phyloP scores from a whole-genome alignment of 2,888 invertebrate genomes.

The Argynnis bischoffii region DNA sequence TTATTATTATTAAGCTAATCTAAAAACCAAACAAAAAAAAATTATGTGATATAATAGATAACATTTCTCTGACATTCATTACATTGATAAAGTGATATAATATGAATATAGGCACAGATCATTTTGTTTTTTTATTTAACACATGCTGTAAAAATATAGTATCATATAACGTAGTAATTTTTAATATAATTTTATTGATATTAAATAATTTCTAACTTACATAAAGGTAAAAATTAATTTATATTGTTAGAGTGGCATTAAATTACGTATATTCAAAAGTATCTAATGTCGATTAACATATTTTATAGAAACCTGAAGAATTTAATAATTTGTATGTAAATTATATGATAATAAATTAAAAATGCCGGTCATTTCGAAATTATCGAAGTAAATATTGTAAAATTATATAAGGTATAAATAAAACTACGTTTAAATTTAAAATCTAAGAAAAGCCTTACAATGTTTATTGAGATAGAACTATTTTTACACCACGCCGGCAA shows the following conservation, averaged over 20 bases:
- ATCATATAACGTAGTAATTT: not conserved
- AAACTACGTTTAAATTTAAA: not conserved
- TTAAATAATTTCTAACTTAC: not conserved
- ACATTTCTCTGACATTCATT: constrained; percentile 23
- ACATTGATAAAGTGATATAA: constrained; percentile 12
- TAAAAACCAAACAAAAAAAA: constrained; percentile 5
- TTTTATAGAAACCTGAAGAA: too few relatives aligned
- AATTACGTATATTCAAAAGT: too few relatives aligned
- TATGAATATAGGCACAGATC: constrained; percentile 7
- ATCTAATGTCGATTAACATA: too few relatives aligned
- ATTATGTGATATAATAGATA: constrained; percentile 14
- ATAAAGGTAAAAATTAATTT: too few relatives aligned
- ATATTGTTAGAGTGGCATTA: too few relatives aligned
- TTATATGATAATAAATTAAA: constrained; percentile 3
- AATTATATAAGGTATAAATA: too few relatives aligned
- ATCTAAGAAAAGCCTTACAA: not conserved
- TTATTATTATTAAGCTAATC: not conserved
- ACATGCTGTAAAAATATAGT: not conserved
- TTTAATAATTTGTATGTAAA: constrained; percentile 8
- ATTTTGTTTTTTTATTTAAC: not conserved
- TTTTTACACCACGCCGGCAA: constrained; percentile 55
- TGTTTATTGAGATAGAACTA: constrained; percentile 43
- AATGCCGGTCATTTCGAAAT: not conserved
- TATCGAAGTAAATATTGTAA: not conserved
- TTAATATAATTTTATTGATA: not conserved